These are phyloP conservation scores for Drosophila paramelanica DNA, from an alignment of 2,888 invertebrate species.

Conservation along the genomic window DNA sequence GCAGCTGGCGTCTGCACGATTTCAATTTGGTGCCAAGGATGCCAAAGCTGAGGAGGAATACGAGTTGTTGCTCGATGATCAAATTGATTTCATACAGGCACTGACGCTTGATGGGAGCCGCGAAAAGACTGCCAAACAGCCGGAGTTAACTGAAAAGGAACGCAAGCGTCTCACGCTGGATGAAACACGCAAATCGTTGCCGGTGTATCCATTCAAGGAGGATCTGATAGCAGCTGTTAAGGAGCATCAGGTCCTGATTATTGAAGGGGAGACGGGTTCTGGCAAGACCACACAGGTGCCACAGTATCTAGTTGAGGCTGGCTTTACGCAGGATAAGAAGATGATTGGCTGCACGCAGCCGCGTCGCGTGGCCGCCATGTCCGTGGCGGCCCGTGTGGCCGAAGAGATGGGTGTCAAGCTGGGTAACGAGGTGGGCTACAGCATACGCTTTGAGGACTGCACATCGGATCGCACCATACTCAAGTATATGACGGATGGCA, in stretches of 20 bases:
- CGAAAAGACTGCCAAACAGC: conserved; percentile 85
- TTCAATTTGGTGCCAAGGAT: conserved; percentile 97
- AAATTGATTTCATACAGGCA: conserved; percentile 98
- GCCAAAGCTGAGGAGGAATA: conserved; percentile 91
- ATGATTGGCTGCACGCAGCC: conserved; percentile 99
- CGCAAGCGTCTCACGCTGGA: conserved; percentile 92
- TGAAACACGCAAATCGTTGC: conserved; percentile 96
- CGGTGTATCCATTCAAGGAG: conserved; percentile 96
- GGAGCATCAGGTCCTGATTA: conserved; percentile 95
- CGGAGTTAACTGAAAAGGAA: conserved; percentile 88
- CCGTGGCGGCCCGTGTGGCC: conserved; percentile 98
- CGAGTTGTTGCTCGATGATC: conserved; percentile 96
- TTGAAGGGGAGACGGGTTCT: conserved; percentile 99
- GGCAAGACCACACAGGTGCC: conserved; percentile 99
- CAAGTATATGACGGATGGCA: conserved; percentile 99
- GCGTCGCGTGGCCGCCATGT: conserved; percentile 99
- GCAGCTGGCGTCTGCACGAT: conserved; percentile 96
- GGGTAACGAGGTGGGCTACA: conserved; percentile 95
- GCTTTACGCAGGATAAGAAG: conserved; percentile 92
- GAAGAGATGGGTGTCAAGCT: conserved; percentile 99
- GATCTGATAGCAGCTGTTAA: conserved; percentile 96
- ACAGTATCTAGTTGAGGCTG: conserved; percentile 98
- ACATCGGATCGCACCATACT: conserved; percentile 98
- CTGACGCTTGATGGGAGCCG: conserved; percentile 91
- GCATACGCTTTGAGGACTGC: conserved; percentile 99